Conservation (phyloP, 2,888 invertebrate genomes). For the Ctena decussata region DNA sequence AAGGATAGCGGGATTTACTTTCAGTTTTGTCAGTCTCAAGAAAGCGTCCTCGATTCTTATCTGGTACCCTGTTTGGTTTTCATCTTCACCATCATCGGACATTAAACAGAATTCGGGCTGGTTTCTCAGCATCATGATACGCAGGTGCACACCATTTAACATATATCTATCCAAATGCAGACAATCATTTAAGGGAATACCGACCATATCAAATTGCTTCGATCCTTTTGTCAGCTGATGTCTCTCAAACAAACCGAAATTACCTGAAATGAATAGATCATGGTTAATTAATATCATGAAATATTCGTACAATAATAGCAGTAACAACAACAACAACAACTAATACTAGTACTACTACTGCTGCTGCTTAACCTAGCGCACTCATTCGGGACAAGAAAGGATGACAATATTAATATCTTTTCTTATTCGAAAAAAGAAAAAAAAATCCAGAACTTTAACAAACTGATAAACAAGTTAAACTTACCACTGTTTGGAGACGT, state of each 20-base stretch:
- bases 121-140: not conserved
- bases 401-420: too few relatives aligned
- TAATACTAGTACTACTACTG: too few relatives aligned
- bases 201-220: conserved; percentile 7
- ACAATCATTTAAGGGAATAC: not conserved
- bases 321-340: too few relatives aligned
- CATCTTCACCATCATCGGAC: not conserved
- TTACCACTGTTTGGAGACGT: not conserved
- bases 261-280: too few relatives aligned
- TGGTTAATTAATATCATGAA: too few relatives aligned
- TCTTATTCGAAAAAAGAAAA: too few relatives aligned
- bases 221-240: not conserved
- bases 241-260: conserved; percentile 5
- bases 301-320: too few relatives aligned
- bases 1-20: conserved; percentile 16
- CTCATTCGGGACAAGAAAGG: too few relatives aligned
- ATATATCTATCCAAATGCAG: conserved; percentile 4
- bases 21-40: not conserved
- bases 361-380: too few relatives aligned
- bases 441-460: too few relatives aligned
- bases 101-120: not conserved
- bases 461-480: too few relatives aligned
- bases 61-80: not conserved
- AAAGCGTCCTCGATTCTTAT: conserved; percentile 17
- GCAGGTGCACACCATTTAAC: too few relatives aligned